Evolutionary conservation across 2,888 invertebrate genomes (phyloP).

Genomic region (Tipula vernalis): DNA sequence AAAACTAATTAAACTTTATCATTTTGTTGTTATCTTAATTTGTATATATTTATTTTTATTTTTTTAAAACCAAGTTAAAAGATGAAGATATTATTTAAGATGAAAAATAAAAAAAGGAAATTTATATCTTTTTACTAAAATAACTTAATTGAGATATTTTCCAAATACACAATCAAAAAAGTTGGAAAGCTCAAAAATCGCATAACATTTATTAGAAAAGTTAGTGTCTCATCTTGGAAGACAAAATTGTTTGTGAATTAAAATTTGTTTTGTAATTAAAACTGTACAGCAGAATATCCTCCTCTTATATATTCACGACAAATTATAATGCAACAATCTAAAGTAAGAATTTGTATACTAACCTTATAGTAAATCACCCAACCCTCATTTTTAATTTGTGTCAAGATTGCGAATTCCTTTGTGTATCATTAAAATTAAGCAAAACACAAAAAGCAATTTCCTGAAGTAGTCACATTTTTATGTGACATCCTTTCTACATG

Average conservation of each 20-base stretch:
- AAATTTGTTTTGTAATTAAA: not conserved
- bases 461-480: not conserved
- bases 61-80: not conserved
- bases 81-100: not conserved
- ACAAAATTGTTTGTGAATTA: not conserved
- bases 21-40: slow-evolving; percentile 4
- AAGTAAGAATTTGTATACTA: not conserved
- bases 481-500: not conserved
- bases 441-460: not conserved
- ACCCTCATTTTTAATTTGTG: not conserved
- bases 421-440: not conserved
- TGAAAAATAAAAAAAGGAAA: not conserved
- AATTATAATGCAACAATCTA: not conserved
- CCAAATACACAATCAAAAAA: not conserved
- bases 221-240: not conserved
- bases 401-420: not conserved
- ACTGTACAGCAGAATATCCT: not conserved
- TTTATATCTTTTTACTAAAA: not conserved
- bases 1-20: slow-evolving; percentile 4
- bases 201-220: not conserved
- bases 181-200: not conserved
- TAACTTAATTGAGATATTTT: not conserved
- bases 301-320: not conserved
- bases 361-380: not conserved
- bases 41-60: not conserved